A percentile compares a stretch with the other conserved stretches of the same genome.
Conservation (phyloP, 2,888 invertebrate genomes). For the Tillus elongatus region DNA sequence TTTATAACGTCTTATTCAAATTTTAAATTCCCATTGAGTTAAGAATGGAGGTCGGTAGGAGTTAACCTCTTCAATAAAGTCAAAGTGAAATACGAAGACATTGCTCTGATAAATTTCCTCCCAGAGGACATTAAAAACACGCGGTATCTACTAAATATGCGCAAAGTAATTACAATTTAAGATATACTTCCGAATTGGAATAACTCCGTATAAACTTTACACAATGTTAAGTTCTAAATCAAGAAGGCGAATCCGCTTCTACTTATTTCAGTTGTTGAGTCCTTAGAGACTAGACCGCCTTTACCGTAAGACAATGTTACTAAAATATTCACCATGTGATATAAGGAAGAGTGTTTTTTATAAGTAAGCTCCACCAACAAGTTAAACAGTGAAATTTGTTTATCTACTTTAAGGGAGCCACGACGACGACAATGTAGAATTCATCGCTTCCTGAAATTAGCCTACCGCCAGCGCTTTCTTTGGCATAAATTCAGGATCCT, state of each 20-base stretch:
- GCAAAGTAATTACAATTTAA: slow-evolving; percentile 27
- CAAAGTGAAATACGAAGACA: slow-evolving; percentile 37
- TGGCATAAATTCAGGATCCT: no score
- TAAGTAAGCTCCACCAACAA: no score
- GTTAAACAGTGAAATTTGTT: no score
- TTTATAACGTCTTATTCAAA: no score
- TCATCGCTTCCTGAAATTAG: no score
- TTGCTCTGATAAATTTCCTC: slow-evolving; percentile 34
- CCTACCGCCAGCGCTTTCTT: no score
- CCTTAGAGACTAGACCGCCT: slow-evolving; percentile 27
- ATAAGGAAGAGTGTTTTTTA: no score
- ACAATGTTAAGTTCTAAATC: slow-evolving; percentile 32
- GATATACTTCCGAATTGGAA: slow-evolving; percentile 31
- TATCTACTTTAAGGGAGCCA: no score
- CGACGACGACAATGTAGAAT: no score
- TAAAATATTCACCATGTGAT: no score
- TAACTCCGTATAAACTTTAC: slow-evolving; percentile 31
- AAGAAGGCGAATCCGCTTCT: slow-evolving; percentile 26
- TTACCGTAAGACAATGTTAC: no score
- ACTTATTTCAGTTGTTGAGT: slow-evolving; percentile 25
- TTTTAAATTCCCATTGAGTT: slow-evolving; percentile 21
- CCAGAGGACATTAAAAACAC: slow-evolving; percentile 38
- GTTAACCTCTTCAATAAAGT: slow-evolving; percentile 30
- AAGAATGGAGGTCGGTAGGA: slow-evolving; percentile 19
- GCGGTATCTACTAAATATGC: slow-evolving; percentile 40